phyloP scores from a whole-genome alignment of 2,113 vertebrate species.

The Microcebus ravelobensis region DNA sequence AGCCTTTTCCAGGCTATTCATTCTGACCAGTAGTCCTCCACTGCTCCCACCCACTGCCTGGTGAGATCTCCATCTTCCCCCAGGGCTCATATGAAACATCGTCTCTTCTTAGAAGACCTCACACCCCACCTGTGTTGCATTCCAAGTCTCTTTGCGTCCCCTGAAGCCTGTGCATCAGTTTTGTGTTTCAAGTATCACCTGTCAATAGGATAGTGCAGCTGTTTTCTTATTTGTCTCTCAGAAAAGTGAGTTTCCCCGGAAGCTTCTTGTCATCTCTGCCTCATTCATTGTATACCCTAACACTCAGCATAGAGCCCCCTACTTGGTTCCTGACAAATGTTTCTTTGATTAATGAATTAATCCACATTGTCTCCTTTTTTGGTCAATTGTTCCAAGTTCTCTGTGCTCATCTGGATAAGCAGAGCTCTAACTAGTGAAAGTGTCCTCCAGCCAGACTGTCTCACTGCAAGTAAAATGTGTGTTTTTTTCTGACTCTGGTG shows the following conservation, averaged over 20 bases:
- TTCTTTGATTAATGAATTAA: background rate
- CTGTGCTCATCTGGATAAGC: background rate
- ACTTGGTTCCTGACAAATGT: background rate
- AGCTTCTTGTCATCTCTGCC: background rate
- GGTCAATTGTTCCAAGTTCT: background rate
- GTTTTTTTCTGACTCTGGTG: background rate
- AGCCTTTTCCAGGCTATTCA: background rate
- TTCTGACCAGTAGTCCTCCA: background rate
- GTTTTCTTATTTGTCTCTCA: background rate
- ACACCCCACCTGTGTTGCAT: fast-evolving
- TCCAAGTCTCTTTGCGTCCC: background rate
- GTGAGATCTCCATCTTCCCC: background rate
- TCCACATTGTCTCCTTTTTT: background rate
- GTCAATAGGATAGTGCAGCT: background rate
- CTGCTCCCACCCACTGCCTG: background rate
- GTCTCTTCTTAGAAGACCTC: background rate
- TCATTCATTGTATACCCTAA: background rate
- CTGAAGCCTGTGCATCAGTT: background rate
- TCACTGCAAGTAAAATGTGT: background rate
- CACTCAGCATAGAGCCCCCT: background rate
- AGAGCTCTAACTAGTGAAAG: background rate
- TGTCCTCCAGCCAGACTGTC: background rate
- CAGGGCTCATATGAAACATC: background rate
- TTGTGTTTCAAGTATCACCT: background rate
- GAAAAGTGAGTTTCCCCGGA: background rate